A percentile compares a stretch with the other conserved stretches of the same genome.
Conservation (phyloP, 2,888 invertebrate species). For the Bellardia bayeri region DNA sequence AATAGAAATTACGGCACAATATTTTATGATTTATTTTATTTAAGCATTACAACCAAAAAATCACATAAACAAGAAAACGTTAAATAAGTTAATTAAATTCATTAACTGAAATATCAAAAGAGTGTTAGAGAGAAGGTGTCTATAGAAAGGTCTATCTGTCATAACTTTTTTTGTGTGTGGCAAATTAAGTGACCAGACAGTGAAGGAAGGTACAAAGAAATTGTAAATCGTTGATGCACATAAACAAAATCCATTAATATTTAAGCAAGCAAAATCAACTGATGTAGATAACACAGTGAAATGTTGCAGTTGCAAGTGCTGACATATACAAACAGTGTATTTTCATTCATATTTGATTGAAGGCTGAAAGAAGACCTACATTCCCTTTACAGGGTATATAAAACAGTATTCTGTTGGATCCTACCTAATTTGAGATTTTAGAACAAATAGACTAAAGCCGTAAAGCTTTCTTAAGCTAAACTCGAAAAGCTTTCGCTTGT, state of each 20-base stretch:
- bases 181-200: constrained; percentile 16
- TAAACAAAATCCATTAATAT: background rate
- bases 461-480: no score
- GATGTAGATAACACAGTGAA: background rate
- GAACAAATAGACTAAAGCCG: no score
- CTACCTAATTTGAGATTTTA: no score
- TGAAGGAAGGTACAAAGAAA: background rate
- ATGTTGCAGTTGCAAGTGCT: no score
- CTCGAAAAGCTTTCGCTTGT: no score
- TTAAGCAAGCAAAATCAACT: background rate
- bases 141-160: background rate
- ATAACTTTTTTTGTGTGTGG: background rate
- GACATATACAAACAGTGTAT: no score
- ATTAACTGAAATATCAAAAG: background rate
- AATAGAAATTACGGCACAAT: no score
- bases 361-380: no score
- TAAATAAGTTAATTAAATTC: constrained; percentile 17
- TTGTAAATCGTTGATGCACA: background rate
- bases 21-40: no score
- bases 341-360: no score
- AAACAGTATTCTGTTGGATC: no score
- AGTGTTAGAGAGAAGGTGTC: background rate
- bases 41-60: constrained; percentile 20
- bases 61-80: background rate
- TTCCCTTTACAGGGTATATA: no score